These are phyloP conservation scores for Holotrichia oblita DNA, from an alignment of 1,140 invertebrate genomes.

Conservation along the genomic window DNA sequence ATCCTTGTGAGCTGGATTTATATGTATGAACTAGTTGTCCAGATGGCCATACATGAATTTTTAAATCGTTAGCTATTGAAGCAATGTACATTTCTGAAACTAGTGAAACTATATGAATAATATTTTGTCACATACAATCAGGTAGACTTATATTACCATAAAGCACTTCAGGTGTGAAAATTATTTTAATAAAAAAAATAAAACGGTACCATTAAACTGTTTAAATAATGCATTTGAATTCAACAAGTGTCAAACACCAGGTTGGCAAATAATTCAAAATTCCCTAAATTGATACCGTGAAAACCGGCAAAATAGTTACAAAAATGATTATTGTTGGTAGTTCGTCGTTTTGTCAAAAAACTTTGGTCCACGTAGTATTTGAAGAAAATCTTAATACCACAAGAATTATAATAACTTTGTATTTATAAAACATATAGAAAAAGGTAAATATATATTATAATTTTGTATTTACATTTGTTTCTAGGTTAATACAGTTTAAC, in stretches of 20 bases:
- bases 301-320: too few species aligned
- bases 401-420: too few species aligned
- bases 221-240: slow-evolving; percentile 26
- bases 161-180: not conserved
- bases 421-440: too few species aligned
- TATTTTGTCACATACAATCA: not conserved
- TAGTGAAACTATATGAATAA: not conserved
- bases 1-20: slow-evolving; percentile 48
- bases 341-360: too few species aligned
- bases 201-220: not conserved
- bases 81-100: slow-evolving; percentile 39
- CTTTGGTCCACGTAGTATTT: too few species aligned
- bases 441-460: too few species aligned
- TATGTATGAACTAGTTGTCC: slow-evolving; percentile 49
- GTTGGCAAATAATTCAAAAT: not conserved
- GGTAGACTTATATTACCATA: not conserved
- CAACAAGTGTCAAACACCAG: slow-evolving; percentile 17
- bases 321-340: too few species aligned
- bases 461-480: too few species aligned
- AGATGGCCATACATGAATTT: slow-evolving; percentile 54
- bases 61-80: slow-evolving; percentile 47
- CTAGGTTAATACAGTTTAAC: too few species aligned
- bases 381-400: too few species aligned
- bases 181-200: slow-evolving; percentile 10
- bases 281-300: not conserved